Base-by-base conservation (phyloP, 2,113 vertebrate genomes). In the Podilymbus podiceps region DNA sequence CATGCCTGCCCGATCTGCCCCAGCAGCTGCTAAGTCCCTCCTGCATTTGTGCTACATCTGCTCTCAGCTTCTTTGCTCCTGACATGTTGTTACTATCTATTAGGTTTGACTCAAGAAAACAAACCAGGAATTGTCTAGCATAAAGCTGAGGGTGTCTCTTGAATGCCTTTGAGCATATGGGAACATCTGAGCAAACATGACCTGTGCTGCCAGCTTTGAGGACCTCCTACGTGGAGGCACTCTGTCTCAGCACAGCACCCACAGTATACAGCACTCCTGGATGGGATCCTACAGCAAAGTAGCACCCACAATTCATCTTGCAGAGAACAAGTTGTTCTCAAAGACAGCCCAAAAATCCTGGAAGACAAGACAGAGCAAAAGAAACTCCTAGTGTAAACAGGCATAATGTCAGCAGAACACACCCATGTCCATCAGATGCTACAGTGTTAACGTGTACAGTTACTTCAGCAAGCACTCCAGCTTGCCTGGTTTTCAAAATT, bases 201-300 rank as follows among this genome's bases (percentile, higher is more conserved):
- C 7, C 49, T 15, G 49, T 17, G 3, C 28, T 1, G 21, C 11
- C 15, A 33, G 20, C 46, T 20, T 1, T 1, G 9, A 72, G 27
- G 66, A 17, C 15, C 30, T 35, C 20, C 22, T 27, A 35, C 60
- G 50, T 0, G 0, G n/a, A 59, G 7, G 10, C 15, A 30, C 10
- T 3, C 0, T 0, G 22, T 13, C 30, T 15, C 56, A n/a, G 60
- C 52, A 4, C 9, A 3, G 27, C 1, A 42, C 17, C 56, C 52
- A 4, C 9, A 3, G 27, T 1, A 42, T 15, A 2, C n/a, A 24
- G 35, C 30, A 5, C 18, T 27, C 24, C 25, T 24, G 5, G 18
- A 7, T 2, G 20, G 27, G 9, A 72, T 1, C 71, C 67, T 14
- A 15, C 31, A 17, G 53, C 63, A 40, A 63, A 30, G 3, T 5